A percentile compares a stretch with the other conserved stretches of the same genome.
Conservation (phyloP, 2,888 invertebrate species). For the Drosophila atripex region DNA sequence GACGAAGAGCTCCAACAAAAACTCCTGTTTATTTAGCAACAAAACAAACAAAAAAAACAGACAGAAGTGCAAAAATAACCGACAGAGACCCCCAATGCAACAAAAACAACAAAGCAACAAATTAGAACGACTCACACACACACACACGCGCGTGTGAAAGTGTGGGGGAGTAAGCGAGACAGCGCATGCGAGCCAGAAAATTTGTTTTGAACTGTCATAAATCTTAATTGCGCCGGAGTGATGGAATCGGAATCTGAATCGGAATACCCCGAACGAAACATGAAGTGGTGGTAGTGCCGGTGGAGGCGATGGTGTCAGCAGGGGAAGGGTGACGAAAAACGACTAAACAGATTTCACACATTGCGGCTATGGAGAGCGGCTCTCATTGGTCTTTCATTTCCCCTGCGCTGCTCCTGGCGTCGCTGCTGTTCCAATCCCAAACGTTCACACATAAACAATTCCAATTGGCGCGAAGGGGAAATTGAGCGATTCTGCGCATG, state of each 20-base stretch:
- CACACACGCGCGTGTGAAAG: conserved; percentile 10
- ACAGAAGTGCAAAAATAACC: conserved; percentile 24
- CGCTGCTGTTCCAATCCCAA: conserved; percentile 56
- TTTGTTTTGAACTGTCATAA: conserved; percentile 83
- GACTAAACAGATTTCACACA: conserved; percentile 41
- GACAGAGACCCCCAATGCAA: conserved; percentile 47
- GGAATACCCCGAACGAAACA: conserved; percentile 24
- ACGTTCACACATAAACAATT: conserved; percentile 57
- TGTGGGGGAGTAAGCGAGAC: conserved; percentile 61
- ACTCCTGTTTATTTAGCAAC: conserved; percentile 58
- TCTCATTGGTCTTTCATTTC: conserved; percentile 43
- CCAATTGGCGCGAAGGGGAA: conserved; percentile 68
- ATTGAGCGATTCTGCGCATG: conserved; percentile 28
- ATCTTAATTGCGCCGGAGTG: conserved; percentile 81
- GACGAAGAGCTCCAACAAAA: conserved; percentile 41
- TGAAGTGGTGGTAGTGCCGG: conserved; percentile 4
- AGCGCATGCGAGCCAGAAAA: conserved; percentile 74
- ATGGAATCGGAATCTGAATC: conserved; percentile 69
- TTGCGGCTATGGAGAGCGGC: conserved; percentile 2
- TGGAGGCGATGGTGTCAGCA: conserved; percentile 47
- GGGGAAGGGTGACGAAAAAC: conserved; percentile 63
- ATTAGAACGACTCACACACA: conserved; percentile 51
- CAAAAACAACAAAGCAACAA: conserved; percentile 54
- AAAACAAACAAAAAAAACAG: conserved; percentile 27
- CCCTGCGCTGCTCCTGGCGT: conserved; percentile 51